These are phyloP conservation scores for Xenopus borealis DNA, from an alignment of 2,113 vertebrate genomes.

Conservation along the genomic window DNA sequence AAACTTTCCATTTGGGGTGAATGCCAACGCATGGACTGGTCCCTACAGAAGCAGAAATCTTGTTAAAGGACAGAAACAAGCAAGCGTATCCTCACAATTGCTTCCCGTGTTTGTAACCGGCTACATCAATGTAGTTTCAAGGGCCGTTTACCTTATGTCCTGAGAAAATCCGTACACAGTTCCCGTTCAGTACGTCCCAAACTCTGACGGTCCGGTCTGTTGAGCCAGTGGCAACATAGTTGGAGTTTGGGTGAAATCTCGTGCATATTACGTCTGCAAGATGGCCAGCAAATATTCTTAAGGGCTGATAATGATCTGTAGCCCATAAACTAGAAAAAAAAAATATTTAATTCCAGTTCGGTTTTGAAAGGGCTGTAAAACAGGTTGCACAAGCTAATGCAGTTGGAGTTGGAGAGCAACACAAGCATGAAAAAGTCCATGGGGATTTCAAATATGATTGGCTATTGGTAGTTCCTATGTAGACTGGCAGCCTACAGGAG, in stretches of 20 bases:
- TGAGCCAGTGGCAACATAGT: slow-evolving; percentile 92
- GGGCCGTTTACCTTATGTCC: slow-evolving; percentile 86
- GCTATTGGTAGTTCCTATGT: no score
- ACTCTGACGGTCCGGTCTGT: slow-evolving; percentile 92
- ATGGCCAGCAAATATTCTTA: slow-evolving; percentile 95
- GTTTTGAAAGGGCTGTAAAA: no score
- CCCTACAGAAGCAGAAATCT: slow-evolving; percentile 68
- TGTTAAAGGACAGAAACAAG: no score
- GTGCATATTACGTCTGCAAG: slow-evolving; percentile 92
- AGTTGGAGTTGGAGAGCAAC: no score
- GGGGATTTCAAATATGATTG: no score
- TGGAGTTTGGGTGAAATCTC: slow-evolving; percentile 94
- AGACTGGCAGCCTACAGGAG: no score
- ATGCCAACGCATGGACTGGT: slow-evolving; percentile 87
- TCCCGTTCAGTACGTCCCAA: slow-evolving; percentile 95
- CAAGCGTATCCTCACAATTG: no score
- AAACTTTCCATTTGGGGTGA: slow-evolving; percentile 94
- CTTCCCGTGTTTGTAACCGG: no score
- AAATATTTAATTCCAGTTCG: no score
- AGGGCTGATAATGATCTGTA: slow-evolving; percentile 95
- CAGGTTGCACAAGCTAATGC: no score
- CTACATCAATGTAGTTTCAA: no score
- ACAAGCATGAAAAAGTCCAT: no score
- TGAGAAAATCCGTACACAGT: slow-evolving; percentile 93
- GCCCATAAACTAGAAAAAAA: slow-evolving; percentile 82